A percentile compares a stretch with the other conserved stretches of the same genome.
phyloP scores from a whole-genome alignment of 1,140 invertebrate species.

The Grapholita molesta region DNA sequence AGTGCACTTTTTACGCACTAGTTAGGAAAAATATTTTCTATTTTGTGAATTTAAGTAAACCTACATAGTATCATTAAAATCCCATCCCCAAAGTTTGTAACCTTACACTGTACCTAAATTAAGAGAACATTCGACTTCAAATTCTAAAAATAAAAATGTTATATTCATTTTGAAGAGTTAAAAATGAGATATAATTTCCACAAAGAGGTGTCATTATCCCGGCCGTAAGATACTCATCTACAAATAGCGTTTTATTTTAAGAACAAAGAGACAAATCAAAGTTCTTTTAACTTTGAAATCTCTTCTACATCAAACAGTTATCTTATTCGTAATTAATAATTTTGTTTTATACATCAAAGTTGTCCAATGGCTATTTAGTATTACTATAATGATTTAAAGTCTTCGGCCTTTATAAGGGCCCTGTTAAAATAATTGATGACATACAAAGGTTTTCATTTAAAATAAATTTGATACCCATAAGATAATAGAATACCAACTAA shows the following conservation, averaged over 20 bases:
- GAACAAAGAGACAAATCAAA: conserved; percentile 55
- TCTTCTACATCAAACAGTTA: conserved; percentile 33
- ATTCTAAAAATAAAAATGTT: conserved; percentile 1
- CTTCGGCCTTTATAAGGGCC: neutral
- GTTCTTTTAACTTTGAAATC: conserved; percentile 44
- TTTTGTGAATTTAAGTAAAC: too few species aligned
- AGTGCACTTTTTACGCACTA: too few species aligned
- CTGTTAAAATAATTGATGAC: neutral
- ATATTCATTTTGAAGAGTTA: conserved; percentile 27
- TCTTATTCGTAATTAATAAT: conserved; percentile 34
- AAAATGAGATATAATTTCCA: conserved; percentile 32
- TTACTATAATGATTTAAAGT: neutral
- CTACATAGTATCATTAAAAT: too few species aligned
- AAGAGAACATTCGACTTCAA: conserved; percentile 1
- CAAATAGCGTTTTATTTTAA: conserved; percentile 44
- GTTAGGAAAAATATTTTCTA: too few species aligned
- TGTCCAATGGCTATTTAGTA: neutral
- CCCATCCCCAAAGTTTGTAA: too few species aligned
- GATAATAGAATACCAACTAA: too few species aligned
- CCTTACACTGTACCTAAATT: neutral
- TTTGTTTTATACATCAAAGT: neutral
- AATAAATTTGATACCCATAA: too few species aligned
- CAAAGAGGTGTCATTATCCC: conserved; percentile 27
- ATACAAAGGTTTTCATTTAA: neutral
- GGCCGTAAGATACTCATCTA: conserved; percentile 42